Percentiles rank a stretch among this genome's conserved stretches.
Evolutionary conservation across 2,113 vertebrate species (phyloP).

Genomic region (Puntigrus tetrazona): DNA sequence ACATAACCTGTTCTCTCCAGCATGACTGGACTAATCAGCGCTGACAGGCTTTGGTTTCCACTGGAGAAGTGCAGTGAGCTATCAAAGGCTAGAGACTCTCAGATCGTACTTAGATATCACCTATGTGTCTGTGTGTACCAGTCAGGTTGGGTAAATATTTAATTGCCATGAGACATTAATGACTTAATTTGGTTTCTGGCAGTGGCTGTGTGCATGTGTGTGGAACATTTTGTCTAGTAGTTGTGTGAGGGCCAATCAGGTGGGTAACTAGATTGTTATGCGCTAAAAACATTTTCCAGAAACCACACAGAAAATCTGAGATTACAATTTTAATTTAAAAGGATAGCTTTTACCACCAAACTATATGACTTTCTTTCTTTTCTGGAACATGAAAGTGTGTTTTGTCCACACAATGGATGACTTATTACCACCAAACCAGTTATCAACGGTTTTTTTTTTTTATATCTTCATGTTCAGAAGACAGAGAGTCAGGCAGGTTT

Average conservation of each 20-base stretch:
- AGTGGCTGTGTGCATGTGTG: not conserved
- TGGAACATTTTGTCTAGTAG: not conserved
- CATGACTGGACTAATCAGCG: conserved; percentile 2
- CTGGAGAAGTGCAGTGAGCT: not conserved
- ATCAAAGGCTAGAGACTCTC: not conserved
- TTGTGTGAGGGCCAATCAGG: not conserved
- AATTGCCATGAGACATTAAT: conserved; percentile 22
- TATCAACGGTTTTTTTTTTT: not conserved
- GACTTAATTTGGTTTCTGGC: not conserved
- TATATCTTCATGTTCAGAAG: too few relatives aligned
- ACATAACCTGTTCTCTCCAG: not conserved
- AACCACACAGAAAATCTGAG: not conserved
- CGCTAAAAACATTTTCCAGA: not conserved
- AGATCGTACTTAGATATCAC: conserved; percentile 5
- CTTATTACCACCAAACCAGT: too few relatives aligned
- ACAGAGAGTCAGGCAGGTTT: not conserved
- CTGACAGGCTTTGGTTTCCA: conserved; percentile 6
- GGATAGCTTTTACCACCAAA: not conserved
- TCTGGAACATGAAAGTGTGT: not conserved
- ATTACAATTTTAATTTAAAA: not conserved
- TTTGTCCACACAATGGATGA: too few relatives aligned
- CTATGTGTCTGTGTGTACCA: not conserved
- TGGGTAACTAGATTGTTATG: not conserved
- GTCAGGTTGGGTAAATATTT: conserved; percentile 25
- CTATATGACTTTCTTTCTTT: not conserved